Conservation (phyloP, 2,797 vertebrate species). For the Liasis olivaceus region DNA sequence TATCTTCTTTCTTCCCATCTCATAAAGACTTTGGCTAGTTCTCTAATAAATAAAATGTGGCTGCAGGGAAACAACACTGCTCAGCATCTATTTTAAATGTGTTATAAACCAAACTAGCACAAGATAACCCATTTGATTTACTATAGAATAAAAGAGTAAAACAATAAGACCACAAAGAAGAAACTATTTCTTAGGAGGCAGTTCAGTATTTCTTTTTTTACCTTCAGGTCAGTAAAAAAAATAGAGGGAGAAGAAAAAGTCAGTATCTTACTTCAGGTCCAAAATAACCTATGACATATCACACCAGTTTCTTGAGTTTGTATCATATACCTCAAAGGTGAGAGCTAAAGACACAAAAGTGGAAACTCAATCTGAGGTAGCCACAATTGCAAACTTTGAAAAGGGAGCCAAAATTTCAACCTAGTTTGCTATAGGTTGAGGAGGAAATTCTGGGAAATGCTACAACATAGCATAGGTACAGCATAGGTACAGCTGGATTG, state of each 20-base stretch:
- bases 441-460: not conserved
- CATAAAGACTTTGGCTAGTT: not conserved
- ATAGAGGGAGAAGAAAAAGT: not conserved
- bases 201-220: conserved; percentile 7
- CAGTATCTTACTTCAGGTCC: not conserved
- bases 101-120: not conserved
- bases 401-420: not conserved
- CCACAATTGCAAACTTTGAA: not conserved
- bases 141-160: not conserved
- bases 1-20: conserved; percentile 4
- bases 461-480: not conserved
- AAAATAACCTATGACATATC: not conserved
- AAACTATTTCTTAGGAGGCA: not conserved
- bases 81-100: conserved; percentile 1
- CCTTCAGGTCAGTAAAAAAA: not conserved
- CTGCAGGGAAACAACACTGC: not conserved
- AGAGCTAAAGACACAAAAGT: not conserved
- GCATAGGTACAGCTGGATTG: not conserved
- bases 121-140: not conserved
- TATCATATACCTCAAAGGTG: not conserved
- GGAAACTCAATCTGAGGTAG: not conserved
- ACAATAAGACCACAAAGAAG: not conserved
- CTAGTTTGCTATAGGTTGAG: not conserved
- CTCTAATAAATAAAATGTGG: conserved; percentile 5
- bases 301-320: not conserved